A percentile compares a stretch with the other conserved stretches of the same genome.
phyloP scores from a whole-genome alignment of 37 sponge, comb jelly and placozoan genomes.

The Mnemiopsis leidyi region DNA sequence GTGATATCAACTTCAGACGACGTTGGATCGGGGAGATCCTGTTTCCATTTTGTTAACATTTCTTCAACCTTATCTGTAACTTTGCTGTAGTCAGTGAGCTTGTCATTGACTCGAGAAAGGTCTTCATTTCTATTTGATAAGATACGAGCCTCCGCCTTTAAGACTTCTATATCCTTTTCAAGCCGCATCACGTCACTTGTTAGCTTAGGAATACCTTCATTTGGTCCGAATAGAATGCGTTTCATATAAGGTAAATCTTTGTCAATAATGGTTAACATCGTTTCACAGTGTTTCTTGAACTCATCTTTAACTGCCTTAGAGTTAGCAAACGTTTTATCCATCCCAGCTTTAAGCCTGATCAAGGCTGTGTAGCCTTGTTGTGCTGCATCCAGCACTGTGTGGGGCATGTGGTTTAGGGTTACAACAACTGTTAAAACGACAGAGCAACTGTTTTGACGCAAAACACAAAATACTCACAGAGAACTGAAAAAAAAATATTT shows the following conservation, averaged over 20 bases:
- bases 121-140: too few species aligned
- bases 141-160: too few species aligned
- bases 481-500: not conserved
- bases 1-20: not conserved
- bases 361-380: not conserved
- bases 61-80: conserved; percentile 5
- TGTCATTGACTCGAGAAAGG: not conserved
- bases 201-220: too few species aligned
- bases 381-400: not conserved
- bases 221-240: too few species aligned
- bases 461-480: not conserved
- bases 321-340: not conserved
- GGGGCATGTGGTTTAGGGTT: not conserved
- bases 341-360: not conserved
- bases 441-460: not conserved
- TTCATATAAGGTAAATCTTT: too few species aligned
- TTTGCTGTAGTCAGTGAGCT: conserved; percentile 45
- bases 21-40: not conserved
- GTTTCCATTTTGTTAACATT: conserved; percentile 10
- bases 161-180: too few species aligned
- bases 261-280: not conserved
- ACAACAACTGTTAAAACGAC: not conserved
- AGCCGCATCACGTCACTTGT: too few species aligned
- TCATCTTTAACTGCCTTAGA: not conserved
- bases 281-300: not conserved